These are phyloP conservation scores for Eumerus sabulonum DNA, from an alignment of 2,888 invertebrate species.

Conservation along the genomic window DNA sequence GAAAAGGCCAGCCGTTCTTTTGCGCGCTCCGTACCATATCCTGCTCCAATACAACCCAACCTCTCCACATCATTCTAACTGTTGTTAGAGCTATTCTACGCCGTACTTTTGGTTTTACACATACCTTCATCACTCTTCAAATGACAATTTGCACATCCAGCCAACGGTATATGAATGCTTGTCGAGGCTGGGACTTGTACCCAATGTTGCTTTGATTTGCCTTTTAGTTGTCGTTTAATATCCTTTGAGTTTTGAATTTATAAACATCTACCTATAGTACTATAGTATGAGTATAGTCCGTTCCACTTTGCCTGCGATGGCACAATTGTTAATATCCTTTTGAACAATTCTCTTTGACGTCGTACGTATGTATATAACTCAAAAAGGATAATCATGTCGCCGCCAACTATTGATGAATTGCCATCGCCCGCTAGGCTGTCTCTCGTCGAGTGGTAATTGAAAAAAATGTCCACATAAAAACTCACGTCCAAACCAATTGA, in stretches of 20 bases:
- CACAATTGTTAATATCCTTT: slow-evolving; percentile 48
- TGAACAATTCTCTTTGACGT: slow-evolving; percentile 51
- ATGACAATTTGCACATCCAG: slow-evolving; percentile 41
- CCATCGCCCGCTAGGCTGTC: slow-evolving; percentile 12
- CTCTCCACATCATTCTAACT: too few relatives aligned
- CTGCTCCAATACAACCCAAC: too few relatives aligned
- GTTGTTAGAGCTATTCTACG: neutral
- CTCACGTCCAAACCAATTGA: neutral
- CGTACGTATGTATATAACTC: slow-evolving; percentile 21
- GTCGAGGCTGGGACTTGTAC: slow-evolving; percentile 17
- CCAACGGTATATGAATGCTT: slow-evolving; percentile 16
- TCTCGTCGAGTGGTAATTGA: slow-evolving; percentile 17
- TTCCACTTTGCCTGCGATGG: slow-evolving; percentile 52
- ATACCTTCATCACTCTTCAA: slow-evolving; percentile 33
- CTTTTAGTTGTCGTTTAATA: slow-evolving; percentile 65
- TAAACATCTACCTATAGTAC: slow-evolving; percentile 14
- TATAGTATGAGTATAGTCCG: slow-evolving; percentile 3
- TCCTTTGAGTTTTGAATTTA: slow-evolving; percentile 50
- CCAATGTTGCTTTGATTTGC: slow-evolving; percentile 58
- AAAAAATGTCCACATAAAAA: slow-evolving; percentile 21
- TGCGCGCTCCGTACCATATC: neutral
- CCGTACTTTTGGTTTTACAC: slow-evolving; percentile 40
- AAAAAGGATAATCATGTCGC: slow-evolving; percentile 37
- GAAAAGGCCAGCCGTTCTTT: slow-evolving; percentile 18
- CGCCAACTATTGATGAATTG: slow-evolving; percentile 60